Conservation (phyloP, 2,888 invertebrate genomes). For the Ophraella communa region DNA sequence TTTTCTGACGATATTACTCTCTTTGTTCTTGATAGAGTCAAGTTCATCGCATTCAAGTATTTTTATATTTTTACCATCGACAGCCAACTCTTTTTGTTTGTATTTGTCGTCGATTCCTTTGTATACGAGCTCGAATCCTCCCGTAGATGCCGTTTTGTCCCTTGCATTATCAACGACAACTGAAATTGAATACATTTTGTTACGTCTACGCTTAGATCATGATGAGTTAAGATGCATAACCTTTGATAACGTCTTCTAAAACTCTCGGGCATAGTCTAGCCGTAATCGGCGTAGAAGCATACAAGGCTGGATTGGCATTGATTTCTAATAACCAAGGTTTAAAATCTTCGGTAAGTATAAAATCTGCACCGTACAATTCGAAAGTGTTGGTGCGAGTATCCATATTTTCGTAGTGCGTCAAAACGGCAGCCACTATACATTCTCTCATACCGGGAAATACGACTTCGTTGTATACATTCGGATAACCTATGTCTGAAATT, state of each 20-base stretch:
- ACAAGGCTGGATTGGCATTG: slow-evolving; percentile 87
- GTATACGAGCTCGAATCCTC: slow-evolving; percentile 64
- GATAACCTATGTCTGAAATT: slow-evolving; percentile 63
- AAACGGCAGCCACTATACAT: slow-evolving; percentile 79
- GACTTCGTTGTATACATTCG: slow-evolving; percentile 71
- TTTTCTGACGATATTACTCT: background rate
- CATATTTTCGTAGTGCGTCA: slow-evolving; percentile 78
- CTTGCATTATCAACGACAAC: slow-evolving; percentile 42
- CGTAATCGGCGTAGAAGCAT: slow-evolving; percentile 82
- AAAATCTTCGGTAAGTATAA: slow-evolving; percentile 84
- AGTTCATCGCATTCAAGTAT: background rate
- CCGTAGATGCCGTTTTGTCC: slow-evolving; percentile 62
- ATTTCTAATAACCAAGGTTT: slow-evolving; percentile 92
- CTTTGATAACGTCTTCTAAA: slow-evolving; percentile 86
- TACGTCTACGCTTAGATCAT: too few relatives aligned
- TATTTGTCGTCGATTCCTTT: slow-evolving; percentile 25
- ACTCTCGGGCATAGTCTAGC: slow-evolving; percentile 81
- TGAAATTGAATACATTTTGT: background rate
- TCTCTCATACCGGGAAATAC: slow-evolving; percentile 88
- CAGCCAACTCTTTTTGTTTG: background rate
- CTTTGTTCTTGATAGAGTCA: slow-evolving; percentile 33
- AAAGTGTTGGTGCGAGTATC: slow-evolving; percentile 76
- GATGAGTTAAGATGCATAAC: slow-evolving; percentile 59
- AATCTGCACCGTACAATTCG: slow-evolving; percentile 92
- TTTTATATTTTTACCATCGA: background rate